Conservation (phyloP, 2,888 invertebrate species). For the Tillus elongatus region DNA sequence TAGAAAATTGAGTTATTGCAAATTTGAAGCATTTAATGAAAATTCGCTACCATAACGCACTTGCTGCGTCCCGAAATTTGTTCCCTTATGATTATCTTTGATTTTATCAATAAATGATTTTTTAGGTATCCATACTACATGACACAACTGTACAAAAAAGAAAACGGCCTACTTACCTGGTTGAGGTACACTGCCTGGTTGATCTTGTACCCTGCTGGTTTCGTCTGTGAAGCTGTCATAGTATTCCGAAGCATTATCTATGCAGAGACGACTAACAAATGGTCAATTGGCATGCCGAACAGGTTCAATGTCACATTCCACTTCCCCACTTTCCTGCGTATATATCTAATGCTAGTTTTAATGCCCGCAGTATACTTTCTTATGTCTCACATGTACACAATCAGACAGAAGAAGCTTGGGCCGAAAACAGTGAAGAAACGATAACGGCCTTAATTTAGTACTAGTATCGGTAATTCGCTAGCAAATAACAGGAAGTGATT, state of each 20-base stretch:
- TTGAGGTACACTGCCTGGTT: slow-evolving; percentile 91
- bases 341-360: slow-evolving; percentile 67
- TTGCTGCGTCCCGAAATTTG: too few relatives aligned
- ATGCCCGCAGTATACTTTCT: slow-evolving; percentile 68
- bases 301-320: slow-evolving; percentile 78
- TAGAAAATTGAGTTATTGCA: too few relatives aligned
- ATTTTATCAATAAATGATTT: slow-evolving; percentile 16
- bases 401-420: slow-evolving; percentile 59
- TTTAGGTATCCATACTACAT: slow-evolving; percentile 89
- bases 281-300: slow-evolving; percentile 73
- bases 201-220: slow-evolving; percentile 82
- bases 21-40: too few relatives aligned
- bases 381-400: slow-evolving; percentile 77
- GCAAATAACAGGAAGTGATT: too few relatives aligned
- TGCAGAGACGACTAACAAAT: slow-evolving; percentile 74
- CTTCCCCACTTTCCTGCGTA: slow-evolving; percentile 67
- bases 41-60: too few relatives aligned
- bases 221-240: slow-evolving; percentile 76
- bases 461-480: neutral
- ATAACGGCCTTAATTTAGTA: neutral
- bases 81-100: neutral
- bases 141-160: slow-evolving; percentile 63
- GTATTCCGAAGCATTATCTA: slow-evolving; percentile 78
- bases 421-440: slow-evolving; percentile 24
- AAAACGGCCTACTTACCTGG: slow-evolving; percentile 76